Evolutionary conservation across 2,888 invertebrate genomes (phyloP), one percentile per base, ranked within the genome.

Genomic region (Sminthurinus aureus): DNA sequence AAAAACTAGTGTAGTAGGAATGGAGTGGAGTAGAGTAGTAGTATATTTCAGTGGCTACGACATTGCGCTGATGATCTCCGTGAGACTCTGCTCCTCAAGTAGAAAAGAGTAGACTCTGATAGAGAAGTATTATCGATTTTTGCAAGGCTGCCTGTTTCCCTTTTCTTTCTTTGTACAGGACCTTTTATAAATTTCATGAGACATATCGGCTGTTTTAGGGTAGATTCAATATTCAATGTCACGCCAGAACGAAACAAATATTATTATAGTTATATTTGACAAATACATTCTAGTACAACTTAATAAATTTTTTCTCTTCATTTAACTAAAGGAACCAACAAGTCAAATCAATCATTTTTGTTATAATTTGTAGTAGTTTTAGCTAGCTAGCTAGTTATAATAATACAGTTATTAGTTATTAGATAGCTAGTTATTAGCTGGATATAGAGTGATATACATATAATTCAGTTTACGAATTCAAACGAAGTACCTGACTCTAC

Each of bases 71-170:
- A 82, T 69, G 77, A 81, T 81, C 58, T 58, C 58, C 15, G 38
- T 38, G 38, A 67, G 24, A 67, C 76, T 74, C 58, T 66, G 67
- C 20, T 51, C 58, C 26, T 74, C 64, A 58, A 78, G 58, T 26
- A 15, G 38, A 38, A 38, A 38, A 38, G 38, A 38, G 38, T 38
- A 38, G 22, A 24, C 26, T 58, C 79, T 79, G 81, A 81, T 74
- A 74, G 74, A 81, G 73, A 73, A 73, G 76, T 71, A 84, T 66
- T 84, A 84, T 84, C 84, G 84, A 84, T 84, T 84, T 38, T 76
- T 81, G 75, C 84, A 84, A 81, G 84, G 84, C 81, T 84, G 84
- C 84, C 84, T 84, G 78, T 84, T 84, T 84, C 81, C 84, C 78
- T 81, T 84, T 84, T 78, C 81, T 84, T 84, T 78, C 64, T 74